Conservation (phyloP, 2,797 vertebrate species). For the Carduelis carduelis region DNA sequence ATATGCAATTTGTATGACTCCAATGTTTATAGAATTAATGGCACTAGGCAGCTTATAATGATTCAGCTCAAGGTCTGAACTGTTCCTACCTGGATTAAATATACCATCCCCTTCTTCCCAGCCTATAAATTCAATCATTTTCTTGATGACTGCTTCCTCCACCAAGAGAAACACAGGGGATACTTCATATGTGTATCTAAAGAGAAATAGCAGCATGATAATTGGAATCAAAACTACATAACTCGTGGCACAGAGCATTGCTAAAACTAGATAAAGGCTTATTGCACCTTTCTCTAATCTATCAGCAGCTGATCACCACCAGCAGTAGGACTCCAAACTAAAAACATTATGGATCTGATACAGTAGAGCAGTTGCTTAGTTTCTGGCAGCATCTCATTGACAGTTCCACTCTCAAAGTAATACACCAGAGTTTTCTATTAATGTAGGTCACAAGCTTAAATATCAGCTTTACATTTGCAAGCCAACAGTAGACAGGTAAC, state of each 20-base stretch:
- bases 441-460: neutral
- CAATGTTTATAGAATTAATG: neutral
- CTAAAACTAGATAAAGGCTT: neutral
- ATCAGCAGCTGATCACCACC: neutral
- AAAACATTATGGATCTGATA: neutral
- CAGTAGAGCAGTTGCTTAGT: neutral
- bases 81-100: constrained; percentile 83
- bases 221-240: neutral
- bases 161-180: constrained; percentile 86
- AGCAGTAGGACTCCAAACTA: neutral
- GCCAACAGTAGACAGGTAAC: neutral
- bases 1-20: neutral
- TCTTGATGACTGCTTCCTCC: constrained; percentile 84
- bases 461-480: neutral
- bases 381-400: neutral
- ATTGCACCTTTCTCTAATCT: neutral
- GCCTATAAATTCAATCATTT: constrained; percentile 85
- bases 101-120: constrained; percentile 87
- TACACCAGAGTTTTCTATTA: neutral
- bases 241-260: neutral
- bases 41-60: neutral
- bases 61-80: neutral
- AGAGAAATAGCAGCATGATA: constrained; percentile 38
- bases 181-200: constrained; percentile 87
- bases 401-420: neutral